These are phyloP conservation scores for Phacellophora camtschatica DNA, from an alignment of 30 jellyfish, hydroid and myxozoan species.

Conservation along the genomic window DNA sequence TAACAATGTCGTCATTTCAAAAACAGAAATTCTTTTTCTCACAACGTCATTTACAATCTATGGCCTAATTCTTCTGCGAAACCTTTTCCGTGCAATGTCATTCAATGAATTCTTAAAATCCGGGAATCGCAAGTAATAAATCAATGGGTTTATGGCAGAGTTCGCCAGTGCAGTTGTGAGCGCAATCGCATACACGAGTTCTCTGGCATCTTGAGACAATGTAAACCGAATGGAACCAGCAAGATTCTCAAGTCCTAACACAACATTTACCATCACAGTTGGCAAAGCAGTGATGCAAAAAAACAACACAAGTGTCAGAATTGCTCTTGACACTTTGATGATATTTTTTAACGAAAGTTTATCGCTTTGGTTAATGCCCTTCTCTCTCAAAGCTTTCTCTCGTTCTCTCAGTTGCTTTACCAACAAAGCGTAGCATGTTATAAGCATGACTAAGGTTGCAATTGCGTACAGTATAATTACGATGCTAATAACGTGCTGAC, in stretches of 20 bases:
- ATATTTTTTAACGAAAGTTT: too few relatives aligned
- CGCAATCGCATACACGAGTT: conserved; percentile 26
- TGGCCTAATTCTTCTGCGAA: too few relatives aligned
- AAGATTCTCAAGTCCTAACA: too few relatives aligned
- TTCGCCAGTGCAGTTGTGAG: conserved; percentile 44
- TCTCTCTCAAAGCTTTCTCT: not conserved
- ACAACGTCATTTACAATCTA: too few relatives aligned
- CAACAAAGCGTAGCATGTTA: conserved; percentile 36
- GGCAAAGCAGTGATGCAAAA: too few relatives aligned
- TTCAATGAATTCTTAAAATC: conserved; percentile 63
- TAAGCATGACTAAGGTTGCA: conserved; percentile 6
- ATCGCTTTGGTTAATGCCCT: not conserved
- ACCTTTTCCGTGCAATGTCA: too few relatives aligned
- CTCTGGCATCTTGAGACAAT: conserved; percentile 1
- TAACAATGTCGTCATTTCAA: too few relatives aligned
- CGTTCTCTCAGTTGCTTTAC: not conserved
- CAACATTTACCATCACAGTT: too few relatives aligned
- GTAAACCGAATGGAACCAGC: too few relatives aligned
- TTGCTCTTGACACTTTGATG: too few relatives aligned
- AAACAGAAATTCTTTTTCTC: too few relatives aligned
- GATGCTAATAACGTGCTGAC: conserved; percentile 14
- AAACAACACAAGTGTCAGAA: too few relatives aligned
- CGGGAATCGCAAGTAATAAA: conserved; percentile 67
- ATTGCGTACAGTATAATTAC: conserved; percentile 3
- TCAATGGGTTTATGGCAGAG: conserved; percentile 78